Evolutionary conservation across 2,888 invertebrate genomes (phyloP).

Genomic region (Lathronympha strigana): DNA sequence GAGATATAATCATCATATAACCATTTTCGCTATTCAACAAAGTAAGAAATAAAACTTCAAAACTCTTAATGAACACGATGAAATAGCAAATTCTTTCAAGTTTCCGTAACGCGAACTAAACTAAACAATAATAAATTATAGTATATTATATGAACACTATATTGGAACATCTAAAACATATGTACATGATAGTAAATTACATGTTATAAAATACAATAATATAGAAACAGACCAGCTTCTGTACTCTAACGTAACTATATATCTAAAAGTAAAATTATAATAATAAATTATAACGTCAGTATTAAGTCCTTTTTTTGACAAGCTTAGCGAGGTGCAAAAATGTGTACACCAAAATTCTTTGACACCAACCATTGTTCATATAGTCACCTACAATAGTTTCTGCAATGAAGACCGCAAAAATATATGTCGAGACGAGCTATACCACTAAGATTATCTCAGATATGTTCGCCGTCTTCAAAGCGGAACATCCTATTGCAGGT

Average conservation of each 20-base stretch:
- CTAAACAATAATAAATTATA: slow-evolving; percentile 20
- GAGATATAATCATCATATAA: too few relatives aligned
- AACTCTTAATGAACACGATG: background rate
- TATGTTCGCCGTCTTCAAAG: too few relatives aligned
- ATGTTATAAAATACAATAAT: slow-evolving; percentile 23
- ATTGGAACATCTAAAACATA: slow-evolving; percentile 31
- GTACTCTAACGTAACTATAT: slow-evolving; percentile 8
- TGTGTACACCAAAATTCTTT: background rate
- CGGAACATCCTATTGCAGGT: too few relatives aligned
- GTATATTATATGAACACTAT: slow-evolving; percentile 29
- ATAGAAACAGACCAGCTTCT: slow-evolving; percentile 35
- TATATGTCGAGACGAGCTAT: too few relatives aligned
- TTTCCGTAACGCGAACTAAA: slow-evolving; percentile 23
- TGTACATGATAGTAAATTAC: slow-evolving; percentile 36
- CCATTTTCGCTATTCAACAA: too few relatives aligned
- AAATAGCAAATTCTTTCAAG: slow-evolving; percentile 16
- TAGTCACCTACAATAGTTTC: too few relatives aligned
- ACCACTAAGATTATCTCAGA: too few relatives aligned
- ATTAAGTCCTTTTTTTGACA: background rate
- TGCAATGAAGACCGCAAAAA: too few relatives aligned
- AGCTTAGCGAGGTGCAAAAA: background rate
- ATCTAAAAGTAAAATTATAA: slow-evolving; percentile 5
- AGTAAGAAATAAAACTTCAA: too few relatives aligned
- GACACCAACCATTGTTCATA: too few relatives aligned
- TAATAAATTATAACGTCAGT: slow-evolving; percentile 19